A percentile compares a stretch with the other conserved stretches of the same genome.
Conservation (phyloP, 2,113 vertebrate species). For the Podarcis cretensis region DNA sequence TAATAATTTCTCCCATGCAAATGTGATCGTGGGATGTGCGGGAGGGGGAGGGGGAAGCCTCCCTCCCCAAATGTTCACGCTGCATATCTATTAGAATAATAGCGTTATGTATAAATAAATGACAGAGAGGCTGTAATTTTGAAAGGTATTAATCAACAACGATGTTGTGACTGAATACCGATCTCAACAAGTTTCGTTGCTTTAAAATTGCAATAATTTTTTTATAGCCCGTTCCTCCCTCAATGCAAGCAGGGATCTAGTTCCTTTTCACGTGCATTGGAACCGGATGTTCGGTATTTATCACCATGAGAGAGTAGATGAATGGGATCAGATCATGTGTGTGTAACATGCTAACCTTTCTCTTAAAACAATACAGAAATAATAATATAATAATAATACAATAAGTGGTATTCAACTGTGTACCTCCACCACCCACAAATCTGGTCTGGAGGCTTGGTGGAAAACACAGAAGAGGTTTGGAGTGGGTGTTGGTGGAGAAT, state of each 20-base stretch:
- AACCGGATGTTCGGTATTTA: constrained; percentile 3
- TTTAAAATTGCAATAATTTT: constrained; percentile 59
- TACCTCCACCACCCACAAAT: neutral
- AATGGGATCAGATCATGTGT: neutral
- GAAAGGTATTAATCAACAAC: constrained; percentile 54
- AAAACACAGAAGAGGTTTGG: too few species aligned
- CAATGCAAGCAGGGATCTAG: neutral
- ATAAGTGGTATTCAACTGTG: neutral
- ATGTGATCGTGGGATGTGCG: constrained; percentile 53
- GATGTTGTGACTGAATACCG: constrained; percentile 71
- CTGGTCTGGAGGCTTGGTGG: too few species aligned
- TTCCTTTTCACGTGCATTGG: neutral
- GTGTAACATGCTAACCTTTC: neutral
- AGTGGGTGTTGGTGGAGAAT: too few species aligned
- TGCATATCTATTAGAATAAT: constrained; percentile 33
- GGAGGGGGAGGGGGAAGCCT: constrained; percentile 60
- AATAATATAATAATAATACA: too few species aligned
- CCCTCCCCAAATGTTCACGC: neutral
- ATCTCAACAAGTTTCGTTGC: constrained; percentile 64
- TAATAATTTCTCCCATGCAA: constrained; percentile 75
- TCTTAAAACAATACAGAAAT: too few species aligned
- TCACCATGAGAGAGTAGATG: neutral
- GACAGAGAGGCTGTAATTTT: constrained; percentile 73
- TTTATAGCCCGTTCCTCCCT: constrained; percentile 46
- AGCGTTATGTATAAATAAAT: constrained; percentile 69